Evolutionary conservation across 2,888 invertebrate genomes (phyloP).

Genomic region (Drosophila testacea): DNA sequence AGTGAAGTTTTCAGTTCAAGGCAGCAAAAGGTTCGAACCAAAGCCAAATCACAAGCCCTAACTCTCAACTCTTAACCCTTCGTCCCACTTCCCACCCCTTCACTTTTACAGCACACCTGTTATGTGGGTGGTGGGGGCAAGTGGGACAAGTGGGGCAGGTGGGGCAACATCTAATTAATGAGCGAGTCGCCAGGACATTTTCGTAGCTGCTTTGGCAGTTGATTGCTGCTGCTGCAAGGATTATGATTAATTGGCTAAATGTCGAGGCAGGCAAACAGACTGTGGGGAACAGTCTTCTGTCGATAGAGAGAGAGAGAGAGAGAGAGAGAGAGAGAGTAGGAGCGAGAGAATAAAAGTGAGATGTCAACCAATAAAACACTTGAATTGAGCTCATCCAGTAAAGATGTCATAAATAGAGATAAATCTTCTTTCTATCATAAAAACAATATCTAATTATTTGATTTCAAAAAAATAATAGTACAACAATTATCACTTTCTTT

Average conservation of each 20-base stretch:
- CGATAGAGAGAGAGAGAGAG: background rate
- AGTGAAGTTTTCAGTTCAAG: slow-evolving; percentile 11
- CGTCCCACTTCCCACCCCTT: background rate
- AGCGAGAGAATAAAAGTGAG: too few relatives aligned
- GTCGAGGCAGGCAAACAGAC: slow-evolving; percentile 5
- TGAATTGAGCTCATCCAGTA: background rate
- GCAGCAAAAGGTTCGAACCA: slow-evolving; percentile 20
- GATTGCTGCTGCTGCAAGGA: slow-evolving; percentile 24
- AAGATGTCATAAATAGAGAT: too few relatives aligned
- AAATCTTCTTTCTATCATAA: too few relatives aligned
- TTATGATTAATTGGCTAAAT: slow-evolving; percentile 49
- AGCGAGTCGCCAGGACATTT: slow-evolving; percentile 23
- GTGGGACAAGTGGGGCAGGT: background rate
- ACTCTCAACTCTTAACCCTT: background rate
- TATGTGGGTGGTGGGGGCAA: background rate
- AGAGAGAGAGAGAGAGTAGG: background rate
- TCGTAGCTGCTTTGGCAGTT: slow-evolving; percentile 12
- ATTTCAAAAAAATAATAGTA: too few relatives aligned
- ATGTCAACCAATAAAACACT: background rate
- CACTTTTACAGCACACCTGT: background rate
- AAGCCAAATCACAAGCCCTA: slow-evolving; percentile 3
- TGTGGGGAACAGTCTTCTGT: background rate
- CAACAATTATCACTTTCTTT: too few relatives aligned
- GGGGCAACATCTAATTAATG: slow-evolving; percentile 37
- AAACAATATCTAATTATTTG: too few relatives aligned